Evolutionary conservation across 2,888 invertebrate genomes (phyloP), one percentile per base, ranked within the genome.

Genomic region (Nysson spinosus): DNA sequence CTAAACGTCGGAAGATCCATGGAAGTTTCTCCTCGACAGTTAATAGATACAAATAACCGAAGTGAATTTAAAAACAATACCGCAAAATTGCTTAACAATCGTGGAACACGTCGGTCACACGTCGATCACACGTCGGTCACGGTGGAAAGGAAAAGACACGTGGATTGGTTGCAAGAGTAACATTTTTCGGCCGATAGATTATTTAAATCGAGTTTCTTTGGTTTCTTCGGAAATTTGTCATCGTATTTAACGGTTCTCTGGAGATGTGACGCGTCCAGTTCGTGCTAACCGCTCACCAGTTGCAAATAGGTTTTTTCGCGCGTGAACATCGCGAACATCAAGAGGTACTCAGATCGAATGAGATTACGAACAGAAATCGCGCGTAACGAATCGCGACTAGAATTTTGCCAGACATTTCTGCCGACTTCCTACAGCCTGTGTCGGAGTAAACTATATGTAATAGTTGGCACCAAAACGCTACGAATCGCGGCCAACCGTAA

Each of bases 171-270:
- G 56, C 52, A 66, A 67, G 61, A 61, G 42, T 39, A 20, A 28
- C 22, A 37, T 32, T 30, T 9, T 14, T 51, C 26, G 65, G 11
- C 43, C 57, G 69, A 69, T 62, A 68, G 52, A 68, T 62, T 67
- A 42, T 62, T 30, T 56, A 32, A 12, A n/a, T n/a, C 32, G 47
- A 49, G 37, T 47, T n/a, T n/a, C n/a, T n/a, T n/a, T 61, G 56
- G 37, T 62, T 56, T 52, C 62, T 30, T 56, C 49, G 14, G 32
- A 39, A 69, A 68, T 66, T 67, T 69, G 61, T 69, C 62, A 68
- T 40, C 68, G 56, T 37, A 52, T 43, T 69, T 69, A 67, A 67
- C 67, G 67, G 67, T 67, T 51, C 67, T 50, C 20, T 14, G 60
- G 35, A 56, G 64, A 56, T 64, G 65, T 66, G 65, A n/a, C n/a